Evolutionary conservation across 1,140 invertebrate genomes (phyloP).

Genomic region (Nephila pilipes): DNA sequence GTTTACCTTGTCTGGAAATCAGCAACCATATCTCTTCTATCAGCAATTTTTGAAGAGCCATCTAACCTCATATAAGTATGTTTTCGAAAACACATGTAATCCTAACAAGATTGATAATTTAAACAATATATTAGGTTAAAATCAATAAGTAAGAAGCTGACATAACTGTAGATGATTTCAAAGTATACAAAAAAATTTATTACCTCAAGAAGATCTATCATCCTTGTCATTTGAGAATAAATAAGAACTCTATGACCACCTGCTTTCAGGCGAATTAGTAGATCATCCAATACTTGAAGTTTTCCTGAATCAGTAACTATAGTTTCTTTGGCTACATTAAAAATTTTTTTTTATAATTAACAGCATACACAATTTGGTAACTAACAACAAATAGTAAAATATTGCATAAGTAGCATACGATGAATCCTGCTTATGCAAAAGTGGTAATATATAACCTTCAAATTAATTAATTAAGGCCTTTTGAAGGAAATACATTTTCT

Average conservation of each 20-base stretch:
- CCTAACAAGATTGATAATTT: conserved; percentile 83
- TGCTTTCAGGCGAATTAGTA: conserved; percentile 91
- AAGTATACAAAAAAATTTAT: neutral
- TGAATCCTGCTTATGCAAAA: too few relatives aligned
- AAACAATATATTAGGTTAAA: neutral
- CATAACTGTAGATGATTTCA: neutral
- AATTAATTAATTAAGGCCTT: too few relatives aligned
- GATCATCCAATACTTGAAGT: conserved; percentile 91
- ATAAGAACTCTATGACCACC: conserved; percentile 95
- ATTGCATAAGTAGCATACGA: too few relatives aligned
- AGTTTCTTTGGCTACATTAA: conserved; percentile 90
- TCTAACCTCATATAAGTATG: conserved; percentile 95
- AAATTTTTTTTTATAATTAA: conserved; percentile 40
- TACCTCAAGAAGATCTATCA: conserved; percentile 97
- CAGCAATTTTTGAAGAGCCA: conserved; percentile 95
- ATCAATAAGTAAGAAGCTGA: neutral
- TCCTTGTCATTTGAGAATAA: conserved; percentile 98
- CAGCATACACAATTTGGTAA: neutral
- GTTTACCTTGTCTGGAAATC: conserved; percentile 88
- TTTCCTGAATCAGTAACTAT: conserved; percentile 96
- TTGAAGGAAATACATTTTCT: too few relatives aligned
- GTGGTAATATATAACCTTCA: too few relatives aligned
- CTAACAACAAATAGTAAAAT: neutral
- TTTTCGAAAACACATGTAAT: conserved; percentile 96
- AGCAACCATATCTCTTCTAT: conserved; percentile 94